Conservation (phyloP, 1,140 invertebrate species). For the Dryas iulia region DNA sequence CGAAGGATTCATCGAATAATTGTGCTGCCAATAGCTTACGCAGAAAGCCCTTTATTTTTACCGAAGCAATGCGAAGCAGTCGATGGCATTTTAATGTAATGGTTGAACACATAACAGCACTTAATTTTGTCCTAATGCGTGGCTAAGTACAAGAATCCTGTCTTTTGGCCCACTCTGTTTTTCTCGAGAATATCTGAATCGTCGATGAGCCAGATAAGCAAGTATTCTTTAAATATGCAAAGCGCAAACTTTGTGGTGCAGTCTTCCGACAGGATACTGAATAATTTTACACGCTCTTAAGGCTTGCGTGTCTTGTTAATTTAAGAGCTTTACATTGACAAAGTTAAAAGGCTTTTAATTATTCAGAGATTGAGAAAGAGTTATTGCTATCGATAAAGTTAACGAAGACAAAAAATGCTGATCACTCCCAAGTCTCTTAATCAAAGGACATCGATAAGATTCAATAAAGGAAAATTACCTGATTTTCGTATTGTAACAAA, state of each 20-base stretch:
- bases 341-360: slow-evolving; percentile 58
- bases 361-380: slow-evolving; percentile 43
- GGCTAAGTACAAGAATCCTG: slow-evolving; percentile 57
- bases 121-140: slow-evolving; percentile 78
- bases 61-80: slow-evolving; percentile 56
- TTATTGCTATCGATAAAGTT: slow-evolving; percentile 40
- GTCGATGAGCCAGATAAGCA: slow-evolving; percentile 72
- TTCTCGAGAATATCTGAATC: slow-evolving; percentile 71
- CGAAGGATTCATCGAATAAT: slow-evolving; percentile 65
- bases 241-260: slow-evolving; percentile 70
- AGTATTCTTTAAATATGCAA: slow-evolving; percentile 77
- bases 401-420: slow-evolving; percentile 28
- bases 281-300: slow-evolving; percentile 79
- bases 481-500: background rate
- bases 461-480: background rate
- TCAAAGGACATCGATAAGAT: slow-evolving; percentile 9
- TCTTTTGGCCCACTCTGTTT: slow-evolving; percentile 58
- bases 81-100: slow-evolving; percentile 75
- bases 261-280: slow-evolving; percentile 72
- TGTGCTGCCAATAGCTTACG: slow-evolving; percentile 61
- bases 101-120: slow-evolving; percentile 72
- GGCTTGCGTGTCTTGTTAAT: slow-evolving; percentile 72
- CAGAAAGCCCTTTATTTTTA: slow-evolving; percentile 51
- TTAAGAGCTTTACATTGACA: slow-evolving; percentile 59
- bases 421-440: slow-evolving; percentile 20